Conservation (phyloP, 2,888 invertebrate genomes). For the Heteropelma amictum region DNA sequence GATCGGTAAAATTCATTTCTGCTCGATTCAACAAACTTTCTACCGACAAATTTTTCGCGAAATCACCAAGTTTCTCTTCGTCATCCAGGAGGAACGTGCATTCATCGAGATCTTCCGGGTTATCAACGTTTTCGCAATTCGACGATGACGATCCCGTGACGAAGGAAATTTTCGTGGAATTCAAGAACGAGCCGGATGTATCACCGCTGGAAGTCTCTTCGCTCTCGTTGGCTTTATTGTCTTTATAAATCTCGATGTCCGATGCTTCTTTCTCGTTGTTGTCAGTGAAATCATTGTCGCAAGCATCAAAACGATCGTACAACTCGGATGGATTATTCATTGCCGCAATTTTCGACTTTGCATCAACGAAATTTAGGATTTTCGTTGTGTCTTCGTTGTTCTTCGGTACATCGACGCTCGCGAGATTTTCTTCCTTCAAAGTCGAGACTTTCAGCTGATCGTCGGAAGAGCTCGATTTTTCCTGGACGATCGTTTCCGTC, state of each 20-base stretch:
- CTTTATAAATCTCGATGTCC: background rate
- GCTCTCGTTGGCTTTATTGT: background rate
- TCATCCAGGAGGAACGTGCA: background rate
- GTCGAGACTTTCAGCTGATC: background rate
- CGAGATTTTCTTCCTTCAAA: background rate
- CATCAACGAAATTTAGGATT: background rate
- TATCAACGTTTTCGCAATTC: background rate
- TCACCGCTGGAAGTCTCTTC: too few species aligned
- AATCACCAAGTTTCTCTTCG: too few species aligned
- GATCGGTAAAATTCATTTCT: background rate
- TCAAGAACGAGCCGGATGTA: too few species aligned
- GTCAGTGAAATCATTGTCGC: background rate
- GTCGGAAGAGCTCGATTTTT: background rate
- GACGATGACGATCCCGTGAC: background rate
- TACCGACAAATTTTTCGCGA: background rate
- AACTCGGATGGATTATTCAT: background rate
- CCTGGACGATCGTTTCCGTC: background rate
- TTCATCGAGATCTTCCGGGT: background rate
- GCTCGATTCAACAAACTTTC: background rate
- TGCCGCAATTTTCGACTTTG: background rate
- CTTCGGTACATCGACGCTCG: background rate
- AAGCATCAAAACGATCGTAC: too few species aligned
- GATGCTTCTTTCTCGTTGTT: background rate
- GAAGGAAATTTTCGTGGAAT: conserved; percentile 20
- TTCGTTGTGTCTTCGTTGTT: background rate